Base-by-base conservation (phyloP, 2,888 invertebrate genomes). In the Malthinus seriepunctatus region DNA sequence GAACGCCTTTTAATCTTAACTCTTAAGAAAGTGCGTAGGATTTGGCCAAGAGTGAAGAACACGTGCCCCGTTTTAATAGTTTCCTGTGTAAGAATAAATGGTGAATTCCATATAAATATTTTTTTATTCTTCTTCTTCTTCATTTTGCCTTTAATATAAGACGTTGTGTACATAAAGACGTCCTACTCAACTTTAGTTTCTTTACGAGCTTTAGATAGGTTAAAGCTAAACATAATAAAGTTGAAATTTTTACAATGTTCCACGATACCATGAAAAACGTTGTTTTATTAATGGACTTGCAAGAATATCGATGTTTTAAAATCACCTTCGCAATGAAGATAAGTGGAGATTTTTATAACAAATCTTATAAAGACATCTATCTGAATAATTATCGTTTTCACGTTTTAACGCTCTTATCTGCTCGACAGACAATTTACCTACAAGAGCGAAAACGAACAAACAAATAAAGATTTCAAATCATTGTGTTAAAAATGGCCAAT, bases 11-110 rank as follows among this genome's bases (percentile, higher is more conserved):
- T 31, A 11, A 44, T 45, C 23, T 10, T 33, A 46, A 31, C 46
- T 45, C 31, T 31, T 42, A 50, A 57, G 57, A 60, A 63, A 66
- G 58, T 62, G 64, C 62, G 66, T 63, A 63, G 65, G 65, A 59
- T 65, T 62, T 57, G 56, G 62, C 63, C 52, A 47, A 56, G 54
- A 63, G 62, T 56, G 50, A 61, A 55, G 56, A 65, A 63, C 65
- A 63, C 65, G 65, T 63, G 65, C 65, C 63, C 61, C 32, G 59
- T 55, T 62, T 65, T 63, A 61, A 61, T 60, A 61, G 62, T 56
- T 49, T 52, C 51, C 56, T 54, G 48, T 51, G 56, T 45, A 46
- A 38, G 37, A 51, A 54, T 57, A 58, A 62, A 63, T 63, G 65
- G 56, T 63, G 63, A 50, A 42, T 42, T 42, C 39, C 23, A 23